phyloP scores from a whole-genome alignment of 2,113 vertebrate species.

The Ursus arctos region DNA sequence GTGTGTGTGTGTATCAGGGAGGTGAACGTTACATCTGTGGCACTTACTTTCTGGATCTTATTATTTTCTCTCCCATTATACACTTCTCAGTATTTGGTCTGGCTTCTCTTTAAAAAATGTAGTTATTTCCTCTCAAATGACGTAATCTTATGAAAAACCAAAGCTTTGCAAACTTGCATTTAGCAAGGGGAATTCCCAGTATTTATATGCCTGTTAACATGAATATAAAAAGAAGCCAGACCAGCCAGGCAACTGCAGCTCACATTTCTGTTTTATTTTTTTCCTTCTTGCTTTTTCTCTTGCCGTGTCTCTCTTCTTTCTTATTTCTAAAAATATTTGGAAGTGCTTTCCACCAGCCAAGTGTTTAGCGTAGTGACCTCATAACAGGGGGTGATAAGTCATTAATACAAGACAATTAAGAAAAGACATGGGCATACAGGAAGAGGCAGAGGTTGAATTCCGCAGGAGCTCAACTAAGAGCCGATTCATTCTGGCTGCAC shows the following conservation, averaged over 20 bases:
- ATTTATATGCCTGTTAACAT: slow-evolving; percentile 68
- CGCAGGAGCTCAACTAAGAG: too few relatives aligned
- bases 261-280: not conserved
- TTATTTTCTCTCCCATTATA: slow-evolving; percentile 62
- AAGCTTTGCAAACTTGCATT: slow-evolving; percentile 70
- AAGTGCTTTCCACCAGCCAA: not conserved
- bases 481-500: fast-evolving
- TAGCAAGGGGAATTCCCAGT: slow-evolving; percentile 64
- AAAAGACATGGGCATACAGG: fast-evolving
- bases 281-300: not conserved
- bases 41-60: slow-evolving; percentile 59
- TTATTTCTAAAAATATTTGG: not conserved
- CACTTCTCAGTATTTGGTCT: slow-evolving; percentile 64
- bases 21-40: not conserved
- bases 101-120: slow-evolving; percentile 56
- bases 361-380: not conserved
- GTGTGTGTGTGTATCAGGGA: not conserved
- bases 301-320: not conserved
- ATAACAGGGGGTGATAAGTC: not conserved
- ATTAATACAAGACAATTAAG: not conserved
- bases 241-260: not conserved
- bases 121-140: slow-evolving; percentile 73
- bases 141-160: slow-evolving; percentile 59
- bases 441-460: fast-evolving
- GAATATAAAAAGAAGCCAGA: slow-evolving; percentile 53